Conservation (phyloP, 2,113 vertebrate species). For the Sturnus vulgaris region DNA sequence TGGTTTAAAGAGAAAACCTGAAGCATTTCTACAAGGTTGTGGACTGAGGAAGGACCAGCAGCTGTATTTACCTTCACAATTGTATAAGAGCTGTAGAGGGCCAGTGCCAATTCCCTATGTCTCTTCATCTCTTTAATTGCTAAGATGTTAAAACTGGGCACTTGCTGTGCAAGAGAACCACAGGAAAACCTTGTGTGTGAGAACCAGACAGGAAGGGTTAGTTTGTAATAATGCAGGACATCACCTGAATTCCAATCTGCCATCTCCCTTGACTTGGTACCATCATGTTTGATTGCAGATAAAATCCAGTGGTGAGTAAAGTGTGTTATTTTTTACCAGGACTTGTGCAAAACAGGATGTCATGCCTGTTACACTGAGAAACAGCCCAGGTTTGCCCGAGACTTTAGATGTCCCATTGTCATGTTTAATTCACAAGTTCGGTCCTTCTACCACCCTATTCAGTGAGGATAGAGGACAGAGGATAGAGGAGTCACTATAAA, state of each 20-base stretch:
- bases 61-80: not conserved
- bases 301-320: not conserved
- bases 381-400: not conserved
- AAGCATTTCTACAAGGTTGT: not conserved
- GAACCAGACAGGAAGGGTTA: not conserved
- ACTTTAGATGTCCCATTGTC: not conserved
- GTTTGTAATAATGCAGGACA: not conserved
- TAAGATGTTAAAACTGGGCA: not conserved
- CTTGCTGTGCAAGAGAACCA: not conserved
- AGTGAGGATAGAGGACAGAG: not conserved
- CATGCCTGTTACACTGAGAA: not conserved
- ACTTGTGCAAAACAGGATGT: not conserved
- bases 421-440: not conserved
- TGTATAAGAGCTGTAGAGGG: not conserved
- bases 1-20: not conserved
- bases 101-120: accelerated
- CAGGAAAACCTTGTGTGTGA: not conserved
- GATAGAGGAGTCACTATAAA: not conserved
- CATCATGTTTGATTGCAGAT: not conserved
- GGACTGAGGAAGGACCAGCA: not conserved
- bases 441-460: not conserved
- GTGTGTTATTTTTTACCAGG: not conserved
- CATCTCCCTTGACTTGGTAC: not conserved
- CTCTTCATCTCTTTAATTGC: not conserved
- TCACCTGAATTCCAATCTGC: not conserved